Conservation (phyloP, 2,888 invertebrate genomes). For the Didymodactylos carnosus region DNA sequence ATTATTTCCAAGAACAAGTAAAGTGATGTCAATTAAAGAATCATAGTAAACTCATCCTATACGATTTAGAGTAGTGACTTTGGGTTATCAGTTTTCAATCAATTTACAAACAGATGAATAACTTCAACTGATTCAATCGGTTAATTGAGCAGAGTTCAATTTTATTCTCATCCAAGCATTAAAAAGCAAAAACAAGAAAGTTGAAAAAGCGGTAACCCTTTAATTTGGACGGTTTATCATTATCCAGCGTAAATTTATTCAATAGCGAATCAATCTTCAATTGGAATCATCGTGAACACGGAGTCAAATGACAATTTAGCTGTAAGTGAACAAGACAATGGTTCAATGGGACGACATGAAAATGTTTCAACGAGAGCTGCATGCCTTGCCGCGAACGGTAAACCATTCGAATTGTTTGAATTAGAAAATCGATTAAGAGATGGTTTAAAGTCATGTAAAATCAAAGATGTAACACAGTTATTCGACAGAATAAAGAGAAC, state of each 20-base stretch:
- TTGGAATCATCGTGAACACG: neutral
- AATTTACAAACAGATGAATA: too few species aligned
- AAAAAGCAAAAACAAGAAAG: neutral
- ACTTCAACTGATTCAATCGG: too few species aligned
- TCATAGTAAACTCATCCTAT: neutral
- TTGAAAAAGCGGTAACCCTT: neutral
- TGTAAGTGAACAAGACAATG: neutral
- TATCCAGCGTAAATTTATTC: neutral
- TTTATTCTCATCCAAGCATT: neutral
- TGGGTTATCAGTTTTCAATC: too few species aligned
- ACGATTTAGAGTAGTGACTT: neutral
- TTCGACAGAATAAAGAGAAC: neutral
- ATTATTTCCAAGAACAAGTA: too few species aligned
- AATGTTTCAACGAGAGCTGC: neutral
- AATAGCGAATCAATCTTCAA: neutral
- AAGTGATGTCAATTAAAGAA: neutral
- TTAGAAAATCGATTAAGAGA: neutral
- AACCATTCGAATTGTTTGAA: neutral
- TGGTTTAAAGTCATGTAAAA: neutral
- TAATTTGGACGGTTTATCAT: neutral
- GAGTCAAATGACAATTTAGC: neutral
- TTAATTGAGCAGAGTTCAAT: too few species aligned
- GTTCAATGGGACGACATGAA: neutral
- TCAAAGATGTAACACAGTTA: neutral
- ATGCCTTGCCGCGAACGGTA: neutral